A percentile compares a stretch with the other conserved stretches of the same genome.
Evolutionary conservation across 2,113 vertebrate species (phyloP).

Genomic region (Cyrtonyx montezumae): DNA sequence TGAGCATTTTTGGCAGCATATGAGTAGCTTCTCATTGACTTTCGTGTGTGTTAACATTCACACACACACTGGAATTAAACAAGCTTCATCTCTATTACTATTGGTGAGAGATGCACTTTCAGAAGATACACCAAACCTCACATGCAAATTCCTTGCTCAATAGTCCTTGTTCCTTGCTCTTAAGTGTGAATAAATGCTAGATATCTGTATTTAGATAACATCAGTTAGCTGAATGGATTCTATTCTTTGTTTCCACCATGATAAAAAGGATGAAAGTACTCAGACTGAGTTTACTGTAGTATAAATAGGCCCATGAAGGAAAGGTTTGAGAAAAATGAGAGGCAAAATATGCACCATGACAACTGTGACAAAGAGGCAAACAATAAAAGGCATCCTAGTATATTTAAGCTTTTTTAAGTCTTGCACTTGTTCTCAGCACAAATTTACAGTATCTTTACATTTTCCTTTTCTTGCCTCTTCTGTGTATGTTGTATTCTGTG

Average conservation of each 20-base stretch:
- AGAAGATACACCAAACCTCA: background rate
- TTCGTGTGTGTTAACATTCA: background rate
- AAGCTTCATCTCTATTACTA: background rate
- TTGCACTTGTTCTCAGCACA: background rate
- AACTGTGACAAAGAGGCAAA: background rate
- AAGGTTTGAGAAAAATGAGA: background rate
- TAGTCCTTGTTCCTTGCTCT: background rate
- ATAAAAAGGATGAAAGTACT: background rate
- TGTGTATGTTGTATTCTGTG: too few species aligned
- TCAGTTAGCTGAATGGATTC: background rate
- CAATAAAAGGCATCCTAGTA: background rate
- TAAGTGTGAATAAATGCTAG: background rate
- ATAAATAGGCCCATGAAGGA: background rate
- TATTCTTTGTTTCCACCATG: background rate
- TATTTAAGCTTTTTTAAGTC: background rate
- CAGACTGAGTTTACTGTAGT: background rate
- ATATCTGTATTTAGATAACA: background rate
- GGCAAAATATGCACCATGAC: background rate
- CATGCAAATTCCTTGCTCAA: background rate
- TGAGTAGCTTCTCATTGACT: background rate
- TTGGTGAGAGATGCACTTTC: background rate
- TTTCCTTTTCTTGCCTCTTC: background rate
- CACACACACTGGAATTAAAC: fast-evolving
- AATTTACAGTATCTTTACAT: background rate
- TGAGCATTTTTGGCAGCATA: background rate